A percentile compares a stretch with the other conserved stretches of the same genome.
phyloP scores from a whole-genome alignment of 2,797 vertebrate genomes.

The Pygocentrus nattereri region DNA sequence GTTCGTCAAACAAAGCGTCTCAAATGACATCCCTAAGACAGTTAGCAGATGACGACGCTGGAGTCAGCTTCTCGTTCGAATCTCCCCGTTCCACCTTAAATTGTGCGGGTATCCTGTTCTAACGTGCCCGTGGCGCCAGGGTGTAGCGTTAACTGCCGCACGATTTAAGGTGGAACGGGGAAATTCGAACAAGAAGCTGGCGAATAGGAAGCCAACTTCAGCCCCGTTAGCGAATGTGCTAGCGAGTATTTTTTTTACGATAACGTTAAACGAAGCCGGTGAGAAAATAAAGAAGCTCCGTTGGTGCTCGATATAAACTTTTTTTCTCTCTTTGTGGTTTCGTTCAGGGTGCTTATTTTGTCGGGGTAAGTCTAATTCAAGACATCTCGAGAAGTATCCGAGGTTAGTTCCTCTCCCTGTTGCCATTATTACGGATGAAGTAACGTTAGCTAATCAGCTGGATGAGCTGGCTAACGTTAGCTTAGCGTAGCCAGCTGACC shows the following conservation, averaged over 20 bases:
- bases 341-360: no score
- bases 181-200: no score
- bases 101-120: no score
- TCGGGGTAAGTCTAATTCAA: background rate
- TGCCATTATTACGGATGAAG: slow-evolving; percentile 5
- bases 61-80: no score
- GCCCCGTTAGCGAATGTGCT: slow-evolving; percentile 43
- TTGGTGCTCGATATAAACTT: background rate
- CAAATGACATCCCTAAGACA: slow-evolving; percentile 35
- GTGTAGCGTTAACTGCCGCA: no score
- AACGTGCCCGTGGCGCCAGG: no score
- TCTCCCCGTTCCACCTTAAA: no score
- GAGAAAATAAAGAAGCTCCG: background rate
- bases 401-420: background rate
- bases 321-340: background rate
- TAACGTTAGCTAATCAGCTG: slow-evolving; percentile 1
- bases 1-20: slow-evolving; percentile 22
- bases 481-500: background rate
- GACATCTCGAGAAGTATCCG: background rate
- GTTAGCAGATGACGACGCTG: slow-evolving; percentile 35
- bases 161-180: no score
- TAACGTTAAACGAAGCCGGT: background rate
- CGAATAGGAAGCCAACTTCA: no score
- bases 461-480: slow-evolving; percentile 7
- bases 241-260: slow-evolving; percentile 23